Evolutionary conservation across 2,797 vertebrate genomes (phyloP).

Genomic region (Intellagama lesueurii): DNA sequence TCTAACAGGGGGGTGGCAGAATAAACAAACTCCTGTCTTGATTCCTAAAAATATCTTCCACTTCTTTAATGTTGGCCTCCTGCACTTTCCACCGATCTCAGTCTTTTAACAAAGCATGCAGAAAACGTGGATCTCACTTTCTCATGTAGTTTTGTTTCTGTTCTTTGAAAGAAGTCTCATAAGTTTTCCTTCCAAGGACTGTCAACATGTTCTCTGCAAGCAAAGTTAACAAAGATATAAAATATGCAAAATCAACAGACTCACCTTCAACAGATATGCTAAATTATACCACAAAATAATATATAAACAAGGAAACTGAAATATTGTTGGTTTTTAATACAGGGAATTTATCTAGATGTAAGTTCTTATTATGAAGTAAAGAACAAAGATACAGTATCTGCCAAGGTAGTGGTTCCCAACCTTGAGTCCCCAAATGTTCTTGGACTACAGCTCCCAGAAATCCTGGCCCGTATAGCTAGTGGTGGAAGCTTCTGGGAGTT

Average conservation of each 20-base stretch:
- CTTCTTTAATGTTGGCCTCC: constrained; percentile 27
- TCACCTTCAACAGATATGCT: neutral
- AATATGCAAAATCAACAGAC: neutral
- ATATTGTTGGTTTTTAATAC: neutral
- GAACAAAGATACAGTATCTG: neutral
- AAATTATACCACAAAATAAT: neutral
- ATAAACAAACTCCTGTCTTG: constrained; percentile 54
- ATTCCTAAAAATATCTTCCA: constrained; percentile 7
- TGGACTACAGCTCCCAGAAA: too few relatives aligned
- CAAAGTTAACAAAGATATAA: neutral
- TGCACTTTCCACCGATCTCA: constrained; percentile 30
- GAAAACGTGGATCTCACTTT: constrained; percentile 44
- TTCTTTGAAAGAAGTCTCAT: neutral
- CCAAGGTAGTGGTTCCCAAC: too few relatives aligned
- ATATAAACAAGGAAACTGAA: neutral
- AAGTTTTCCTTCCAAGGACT: constrained; percentile 40
- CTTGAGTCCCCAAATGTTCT: too few relatives aligned
- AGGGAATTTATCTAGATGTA: neutral
- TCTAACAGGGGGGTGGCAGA: constrained; percentile 71
- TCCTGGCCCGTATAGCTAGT: too few relatives aligned
- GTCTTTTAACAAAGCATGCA: constrained; percentile 20
- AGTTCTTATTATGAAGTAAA: too few relatives aligned
- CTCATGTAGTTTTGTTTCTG: neutral
- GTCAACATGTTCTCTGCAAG: constrained; percentile 48
- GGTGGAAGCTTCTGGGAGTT: too few relatives aligned